Evolutionary conservation across 2,888 invertebrate genomes (phyloP), one percentile per base, ranked within the genome.

Genomic region (Cheilosia soror): DNA sequence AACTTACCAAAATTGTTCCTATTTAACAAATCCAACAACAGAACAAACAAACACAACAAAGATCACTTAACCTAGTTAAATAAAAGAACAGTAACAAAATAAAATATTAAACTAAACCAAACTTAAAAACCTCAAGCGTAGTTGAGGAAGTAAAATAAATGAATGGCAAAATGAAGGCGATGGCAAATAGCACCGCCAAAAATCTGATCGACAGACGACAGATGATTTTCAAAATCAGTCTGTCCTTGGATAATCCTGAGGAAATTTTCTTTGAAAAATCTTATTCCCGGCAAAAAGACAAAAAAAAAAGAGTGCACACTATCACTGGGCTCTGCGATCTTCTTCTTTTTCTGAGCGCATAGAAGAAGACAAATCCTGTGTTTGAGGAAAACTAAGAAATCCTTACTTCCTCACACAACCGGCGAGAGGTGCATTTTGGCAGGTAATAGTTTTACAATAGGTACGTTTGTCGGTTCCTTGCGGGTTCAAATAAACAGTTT

Each of bases 401-500:
- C 71, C 65, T 69, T 75, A 40, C 57, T 51, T 69, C 37, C 1
- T 47, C n/a, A 25, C 27, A 40, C 15, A 55, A 68, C n/a, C 57
- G 44, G 62, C 33, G 44, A 42, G 60, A 49, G n/a, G 51, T 51
- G n/a, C 42, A 51, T 15, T 44, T 27, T 66, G 49, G 51, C 75
- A 84, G 79, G 75, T 79, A 79, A 78, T 20, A 47, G 31, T 31
- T 65, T 71, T 49, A n/a, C 15, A 47, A 55, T 37, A 31, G 4
- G 13, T 9, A 9, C 4, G 3, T 31, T 47, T 55, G 58, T 57
- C 55, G 29, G 27, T 57, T 65, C 60, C 72, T 78, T 83, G 69
- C 79, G 84, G 79, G 60, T 79, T 75, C 33, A 20, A 65, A 68
- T 84, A 42, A 77, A 79, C 84, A 84, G 84, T 84, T 79, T 44